Base-by-base conservation (phyloP, 2,797 vertebrate genomes). In the Gobio occitaniae region DNA sequence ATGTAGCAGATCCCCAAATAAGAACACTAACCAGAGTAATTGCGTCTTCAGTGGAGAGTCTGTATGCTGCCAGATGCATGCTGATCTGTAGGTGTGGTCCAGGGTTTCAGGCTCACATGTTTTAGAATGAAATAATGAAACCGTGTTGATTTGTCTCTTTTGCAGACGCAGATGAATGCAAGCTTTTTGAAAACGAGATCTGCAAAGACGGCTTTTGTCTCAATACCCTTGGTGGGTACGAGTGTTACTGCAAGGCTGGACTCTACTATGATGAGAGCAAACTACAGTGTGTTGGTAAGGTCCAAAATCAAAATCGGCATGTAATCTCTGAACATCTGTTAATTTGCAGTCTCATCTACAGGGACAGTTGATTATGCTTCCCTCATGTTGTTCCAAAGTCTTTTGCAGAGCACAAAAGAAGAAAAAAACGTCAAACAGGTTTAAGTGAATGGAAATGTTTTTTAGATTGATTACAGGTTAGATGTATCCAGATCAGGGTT, bases 211-310 rank as follows among this genome's bases (percentile, higher is more conserved):
- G 98, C 86, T 98, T 94, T 95, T 99, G 98, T 92, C 90, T 95
- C 92, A 95, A 99, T 80, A 97, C 96, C 0, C 91, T 92, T 70
- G 96, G 97, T 82, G 95, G 95, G 86, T 99, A 97, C 0, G 98
- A 99, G 91, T 99, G 98, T 88, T 99, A 99, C 95, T 99, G 98
- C 90, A 97, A 97, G 90, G 94, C 96, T 12, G 98, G 98, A 82
- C 96, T 96, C 63, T 97, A 98, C 93, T 99, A 98, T 54, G 97
- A 99, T 86, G 93, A 97, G 1, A 88, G 94, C 89, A 97, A 94
- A 83, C 91, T 99, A 84, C 96, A 99, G 91, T 99, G 98, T 92
- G 95, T 96, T 92, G 98, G 98, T 99, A 93, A 96, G 96, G 6
- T 3, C 47, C 50, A 44, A n/a, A 50, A n/a, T 70, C 81, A 17